Evolutionary conservation across 2,113 vertebrate species (phyloP), one percentile per base, ranked within the genome.

Genomic region (Platysteira castanea): DNA sequence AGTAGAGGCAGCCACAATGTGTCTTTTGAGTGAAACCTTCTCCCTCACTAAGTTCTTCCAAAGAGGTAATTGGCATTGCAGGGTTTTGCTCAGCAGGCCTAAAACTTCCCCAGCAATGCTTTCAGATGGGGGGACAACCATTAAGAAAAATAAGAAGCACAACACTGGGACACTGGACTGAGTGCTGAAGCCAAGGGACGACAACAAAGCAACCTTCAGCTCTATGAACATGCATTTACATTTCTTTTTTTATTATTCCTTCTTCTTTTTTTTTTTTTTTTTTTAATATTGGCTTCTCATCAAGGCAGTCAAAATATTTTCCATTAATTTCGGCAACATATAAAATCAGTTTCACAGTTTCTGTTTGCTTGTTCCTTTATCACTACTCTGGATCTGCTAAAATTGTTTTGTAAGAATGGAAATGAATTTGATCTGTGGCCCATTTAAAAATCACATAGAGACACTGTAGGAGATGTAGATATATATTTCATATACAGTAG

Each of bases 21-120:
- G 30, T 42, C 39, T 65, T 56, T 15, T 33, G 47, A 64, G 15
- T 33, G 11, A 21, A 53, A 56, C 4, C 1, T 31, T 24, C 46
- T 74, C 10, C 30, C 39, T 67, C 23, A 2, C 42, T 10, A 17
- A 14, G 26, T 44, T 52, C 65, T 52, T 44, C 15, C 64, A 70
- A 54, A 76, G 53, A 78, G 3, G 15, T 33, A 27, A 24, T 33
- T 0, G 0, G 37, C 18, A 12, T 30, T 42, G 16, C 4, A 9
- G 9, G 3, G 2, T 65, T 77, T 82, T 76, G 31, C 52, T 87
- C 46, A 63, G 35, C 30, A 54, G 47, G 35, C 26, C 39, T 81
- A 54, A 71, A 71, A 31, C 41, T 56, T 63, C 52, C 44, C 61
- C 61, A 68, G n/a, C 28, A 56, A 22, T 18, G 30, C 41, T 81